These are phyloP conservation scores for Cyanocitta stelleri DNA, from an alignment of 2,113 vertebrate species.

Conservation along the genomic window DNA sequence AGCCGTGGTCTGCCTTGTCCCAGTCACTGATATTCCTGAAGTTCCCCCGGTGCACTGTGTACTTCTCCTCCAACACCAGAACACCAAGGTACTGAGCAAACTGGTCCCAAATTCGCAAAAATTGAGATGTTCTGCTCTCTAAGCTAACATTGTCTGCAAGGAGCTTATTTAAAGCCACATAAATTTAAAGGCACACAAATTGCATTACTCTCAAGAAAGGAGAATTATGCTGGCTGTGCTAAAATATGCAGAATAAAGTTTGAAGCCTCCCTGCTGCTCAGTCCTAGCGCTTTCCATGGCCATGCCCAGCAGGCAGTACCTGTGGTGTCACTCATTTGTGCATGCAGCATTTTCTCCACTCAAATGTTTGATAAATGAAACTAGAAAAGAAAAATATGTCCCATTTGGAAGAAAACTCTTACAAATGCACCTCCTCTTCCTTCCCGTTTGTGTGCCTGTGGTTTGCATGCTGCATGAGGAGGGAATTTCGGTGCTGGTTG, in stretches of 20 bases:
- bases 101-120: not conserved
- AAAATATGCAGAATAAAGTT: not conserved
- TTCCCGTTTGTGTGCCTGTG: fast-evolving
- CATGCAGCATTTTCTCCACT: not conserved
- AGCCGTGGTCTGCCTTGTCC: not conserved
- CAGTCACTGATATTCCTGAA: not conserved
- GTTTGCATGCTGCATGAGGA: not conserved
- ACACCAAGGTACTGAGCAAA: not conserved
- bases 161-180: not conserved
- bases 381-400: not conserved
- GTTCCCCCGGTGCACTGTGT: not conserved
- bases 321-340: not conserved
- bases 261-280: not conserved
- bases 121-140: not conserved
- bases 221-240: not conserved
- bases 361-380: not conserved
- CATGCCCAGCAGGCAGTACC: not conserved
- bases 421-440: not conserved
- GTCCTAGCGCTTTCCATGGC: not conserved
- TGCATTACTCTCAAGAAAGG: not conserved
- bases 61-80: not conserved
- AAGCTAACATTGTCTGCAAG: not conserved
- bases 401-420: not conserved
- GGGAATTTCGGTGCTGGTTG: not conserved
- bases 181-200: not conserved